These are phyloP conservation scores for Aramus guarauna DNA, from an alignment of 2,113 vertebrate species.

Conservation along the genomic window DNA sequence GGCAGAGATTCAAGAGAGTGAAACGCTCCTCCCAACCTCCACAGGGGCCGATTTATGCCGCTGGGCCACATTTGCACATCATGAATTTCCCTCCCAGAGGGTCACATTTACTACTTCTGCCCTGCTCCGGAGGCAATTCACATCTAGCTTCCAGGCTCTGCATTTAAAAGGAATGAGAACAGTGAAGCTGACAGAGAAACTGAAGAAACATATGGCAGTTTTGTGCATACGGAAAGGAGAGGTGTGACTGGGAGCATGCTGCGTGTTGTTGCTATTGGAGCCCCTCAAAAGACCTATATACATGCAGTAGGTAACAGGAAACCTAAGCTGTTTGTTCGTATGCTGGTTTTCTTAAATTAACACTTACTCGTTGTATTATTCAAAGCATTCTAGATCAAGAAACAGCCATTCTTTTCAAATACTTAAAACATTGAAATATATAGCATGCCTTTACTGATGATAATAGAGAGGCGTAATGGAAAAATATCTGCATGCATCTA, in stretches of 20 bases:
- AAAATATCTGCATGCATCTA: not conserved
- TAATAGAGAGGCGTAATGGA: not conserved
- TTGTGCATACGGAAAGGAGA: not conserved
- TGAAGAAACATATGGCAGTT: conserved; percentile 22
- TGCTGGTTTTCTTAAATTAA: not conserved
- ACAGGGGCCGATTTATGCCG: not conserved
- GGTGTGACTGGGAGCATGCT: not conserved
- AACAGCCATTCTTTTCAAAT: not conserved
- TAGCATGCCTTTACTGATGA: not conserved
- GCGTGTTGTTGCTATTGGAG: not conserved
- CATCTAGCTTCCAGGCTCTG: not conserved
- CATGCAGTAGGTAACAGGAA: not conserved
- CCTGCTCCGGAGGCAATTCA: not conserved
- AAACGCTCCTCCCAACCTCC: not conserved
- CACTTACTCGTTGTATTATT: not conserved
- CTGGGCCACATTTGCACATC: conserved; percentile 8
- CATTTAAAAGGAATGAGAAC: not conserved
- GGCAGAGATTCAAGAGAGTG: not conserved
- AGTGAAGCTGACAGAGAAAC: conserved; percentile 5
- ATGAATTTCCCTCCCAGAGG: not conserved
- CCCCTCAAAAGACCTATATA: not conserved
- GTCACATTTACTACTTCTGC: not conserved
- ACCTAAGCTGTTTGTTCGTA: not conserved
- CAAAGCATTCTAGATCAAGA: not conserved
- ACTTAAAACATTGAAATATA: not conserved